phyloP scores from a whole-genome alignment of 2,888 invertebrate species.

The Archaeoteleia sp. region DNA sequence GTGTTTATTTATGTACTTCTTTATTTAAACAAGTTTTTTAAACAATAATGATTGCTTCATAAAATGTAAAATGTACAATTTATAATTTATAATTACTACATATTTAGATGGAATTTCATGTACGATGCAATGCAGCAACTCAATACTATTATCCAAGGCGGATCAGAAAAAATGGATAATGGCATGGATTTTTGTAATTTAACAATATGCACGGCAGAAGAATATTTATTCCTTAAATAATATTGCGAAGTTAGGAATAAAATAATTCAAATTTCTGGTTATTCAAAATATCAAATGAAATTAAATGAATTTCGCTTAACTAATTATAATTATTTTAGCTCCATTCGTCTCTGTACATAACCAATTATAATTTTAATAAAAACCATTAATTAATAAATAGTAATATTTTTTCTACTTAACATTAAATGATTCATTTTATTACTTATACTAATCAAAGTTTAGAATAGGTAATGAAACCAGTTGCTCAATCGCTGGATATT shows the following conservation, averaged over 20 bases:
- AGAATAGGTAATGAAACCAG: slow-evolving; percentile 5
- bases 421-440: not conserved
- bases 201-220: not conserved
- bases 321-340: too few relatives aligned
- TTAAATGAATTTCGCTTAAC: too few relatives aligned
- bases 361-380: not conserved
- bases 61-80: too few relatives aligned
- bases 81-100: not conserved
- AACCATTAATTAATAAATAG: not conserved
- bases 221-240: slow-evolving; percentile 5
- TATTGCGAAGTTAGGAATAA: slow-evolving; percentile 2
- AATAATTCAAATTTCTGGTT: slow-evolving; percentile 1
- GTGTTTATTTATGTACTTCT: slow-evolving; percentile 2
- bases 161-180: not conserved
- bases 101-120: slow-evolving; percentile 3
- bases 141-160: slow-evolving; percentile 2
- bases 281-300: not conserved
- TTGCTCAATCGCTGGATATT: slow-evolving; percentile 1
- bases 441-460: too few relatives aligned
- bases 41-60: too few relatives aligned
- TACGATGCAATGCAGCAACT: not conserved
- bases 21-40: too few relatives aligned
- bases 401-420: not conserved
- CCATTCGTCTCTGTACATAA: too few relatives aligned
- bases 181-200: slow-evolving; percentile 4